phyloP scores from a whole-genome alignment of 2,113 vertebrate species.

The Zapus hudsonius region DNA sequence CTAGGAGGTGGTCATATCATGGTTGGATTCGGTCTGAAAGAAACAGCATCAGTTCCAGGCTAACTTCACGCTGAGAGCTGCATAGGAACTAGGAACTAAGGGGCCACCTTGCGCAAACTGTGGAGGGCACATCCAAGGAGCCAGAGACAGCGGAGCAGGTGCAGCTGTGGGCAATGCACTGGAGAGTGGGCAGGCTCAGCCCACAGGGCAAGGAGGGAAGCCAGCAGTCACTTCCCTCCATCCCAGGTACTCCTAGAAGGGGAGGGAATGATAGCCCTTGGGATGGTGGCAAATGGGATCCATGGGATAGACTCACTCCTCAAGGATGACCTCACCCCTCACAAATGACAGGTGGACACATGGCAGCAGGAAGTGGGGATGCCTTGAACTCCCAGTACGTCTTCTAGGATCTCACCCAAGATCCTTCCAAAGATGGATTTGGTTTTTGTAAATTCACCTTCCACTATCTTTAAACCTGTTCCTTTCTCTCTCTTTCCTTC shows the following conservation, averaged over 20 bases:
- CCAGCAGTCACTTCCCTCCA: neutral
- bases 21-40: neutral
- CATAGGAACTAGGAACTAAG: neutral
- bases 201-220: neutral
- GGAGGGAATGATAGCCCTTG: neutral
- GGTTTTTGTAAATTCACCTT: conserved; percentile 22
- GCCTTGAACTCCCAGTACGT: rapidly evolving
- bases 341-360: rapidly evolving
- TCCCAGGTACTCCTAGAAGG: neutral
- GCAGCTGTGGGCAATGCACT: rapidly evolving
- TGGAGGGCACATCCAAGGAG: rapidly evolving
- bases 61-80: neutral
- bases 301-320: rapidly evolving
- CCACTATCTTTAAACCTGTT: conserved; percentile 12
- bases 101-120: neutral
- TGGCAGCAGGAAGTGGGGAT: neutral
- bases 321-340: neutral
- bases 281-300: neutral
- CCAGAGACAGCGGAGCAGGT: neutral
- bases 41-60: neutral
- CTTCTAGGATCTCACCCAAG: neutral
- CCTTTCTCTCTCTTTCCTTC: neutral
- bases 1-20: neutral
- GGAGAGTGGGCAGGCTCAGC: neutral
- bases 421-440: conserved; percentile 12